These are phyloP conservation scores for Spisula solida DNA, from an alignment of 2,888 invertebrate species.

Conservation along the genomic window DNA sequence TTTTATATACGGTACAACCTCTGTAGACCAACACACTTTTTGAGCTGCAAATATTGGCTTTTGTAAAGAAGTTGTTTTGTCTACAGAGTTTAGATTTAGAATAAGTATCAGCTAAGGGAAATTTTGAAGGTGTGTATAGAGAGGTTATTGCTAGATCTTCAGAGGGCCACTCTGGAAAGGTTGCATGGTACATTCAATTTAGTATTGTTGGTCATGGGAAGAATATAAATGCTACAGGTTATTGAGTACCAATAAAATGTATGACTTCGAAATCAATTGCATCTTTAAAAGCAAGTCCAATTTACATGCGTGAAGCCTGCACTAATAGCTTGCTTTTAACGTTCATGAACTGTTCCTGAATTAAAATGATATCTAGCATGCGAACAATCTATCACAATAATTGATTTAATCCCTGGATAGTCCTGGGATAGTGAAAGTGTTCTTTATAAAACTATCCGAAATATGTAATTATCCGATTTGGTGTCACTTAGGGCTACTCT, in stretches of 20 bases:
- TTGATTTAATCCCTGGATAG: not conserved
- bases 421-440: not conserved
- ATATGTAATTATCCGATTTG: constrained; percentile 22
- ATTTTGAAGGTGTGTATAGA: too few relatives aligned
- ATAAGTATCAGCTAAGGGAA: too few relatives aligned
- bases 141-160: too few relatives aligned
- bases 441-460: constrained; percentile 15
- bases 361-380: constrained; percentile 24
- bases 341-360: constrained; percentile 19
- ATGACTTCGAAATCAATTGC: not conserved
- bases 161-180: too few relatives aligned
- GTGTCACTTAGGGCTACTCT: not conserved
- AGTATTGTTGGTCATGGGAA: too few relatives aligned
- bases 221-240: too few relatives aligned
- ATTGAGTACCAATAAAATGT: not conserved
- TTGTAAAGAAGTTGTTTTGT: too few relatives aligned
- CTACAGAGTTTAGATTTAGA: too few relatives aligned
- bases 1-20: too few relatives aligned
- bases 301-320: not conserved
- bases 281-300: not conserved
- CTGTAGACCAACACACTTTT: too few relatives aligned
- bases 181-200: too few relatives aligned
- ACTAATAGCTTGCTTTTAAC: constrained; percentile 16
- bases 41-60: too few relatives aligned
- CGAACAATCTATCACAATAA: not conserved